phyloP scores from a whole-genome alignment of 2,113 vertebrate genomes.

The Cnemophilus loriae region DNA sequence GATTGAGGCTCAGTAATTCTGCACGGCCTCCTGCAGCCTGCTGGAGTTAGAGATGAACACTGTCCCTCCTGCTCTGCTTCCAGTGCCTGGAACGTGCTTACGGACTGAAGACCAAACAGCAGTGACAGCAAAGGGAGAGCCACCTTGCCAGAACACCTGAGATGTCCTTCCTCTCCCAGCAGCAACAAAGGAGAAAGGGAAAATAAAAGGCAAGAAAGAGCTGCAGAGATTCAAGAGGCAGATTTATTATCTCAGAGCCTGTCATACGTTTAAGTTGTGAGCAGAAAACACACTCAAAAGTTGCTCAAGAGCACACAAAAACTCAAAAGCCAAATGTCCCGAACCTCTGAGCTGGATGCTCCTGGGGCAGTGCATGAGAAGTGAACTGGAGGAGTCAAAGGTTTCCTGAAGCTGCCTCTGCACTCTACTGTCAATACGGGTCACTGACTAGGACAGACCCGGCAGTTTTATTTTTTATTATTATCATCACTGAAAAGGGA shows the following conservation, averaged over 20 bases:
- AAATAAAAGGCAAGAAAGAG: not conserved
- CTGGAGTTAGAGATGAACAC: not conserved
- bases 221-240: not conserved
- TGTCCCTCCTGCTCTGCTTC: not conserved
- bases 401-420: not conserved
- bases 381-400: not conserved
- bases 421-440: accelerated
- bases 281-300: not conserved
- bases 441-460: accelerated
- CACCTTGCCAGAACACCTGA: accelerated
- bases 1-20: not conserved
- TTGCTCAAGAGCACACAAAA: not conserved
- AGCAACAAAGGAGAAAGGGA: not conserved
- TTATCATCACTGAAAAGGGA: accelerated
- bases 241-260: not conserved
- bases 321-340: accelerated
- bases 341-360: not conserved
- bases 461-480: accelerated
- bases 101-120: not conserved
- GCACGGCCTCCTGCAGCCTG: not conserved
- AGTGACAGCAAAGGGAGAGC: not conserved
- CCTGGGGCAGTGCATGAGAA: accelerated
- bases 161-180: not conserved
- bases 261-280: accelerated
- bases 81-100: not conserved